phyloP scores from a whole-genome alignment of 1,140 invertebrate species.

The Leptopilina clavipes region DNA sequence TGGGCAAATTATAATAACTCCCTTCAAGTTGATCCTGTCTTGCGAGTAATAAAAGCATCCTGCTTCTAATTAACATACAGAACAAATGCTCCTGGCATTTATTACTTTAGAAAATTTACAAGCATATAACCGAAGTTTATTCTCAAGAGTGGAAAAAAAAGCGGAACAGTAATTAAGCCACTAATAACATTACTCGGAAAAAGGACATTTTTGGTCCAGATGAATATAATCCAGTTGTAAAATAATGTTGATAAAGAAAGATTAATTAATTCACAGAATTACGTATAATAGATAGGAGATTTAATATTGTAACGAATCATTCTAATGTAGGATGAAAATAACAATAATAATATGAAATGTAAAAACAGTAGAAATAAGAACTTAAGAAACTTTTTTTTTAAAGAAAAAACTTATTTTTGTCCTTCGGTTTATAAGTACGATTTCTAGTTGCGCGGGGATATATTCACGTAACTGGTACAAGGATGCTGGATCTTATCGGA shows the following conservation, averaged over 20 bases:
- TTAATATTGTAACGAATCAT: no score
- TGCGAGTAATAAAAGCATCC: conserved; percentile 3
- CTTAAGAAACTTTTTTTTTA: no score
- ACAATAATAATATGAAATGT: no score
- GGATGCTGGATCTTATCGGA: conserved; percentile 55
- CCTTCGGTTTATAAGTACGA: not conserved
- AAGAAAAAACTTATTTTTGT: no score
- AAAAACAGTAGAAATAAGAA: no score
- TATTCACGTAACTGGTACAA: conserved; percentile 49
- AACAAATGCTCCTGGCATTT: conserved; percentile 14
- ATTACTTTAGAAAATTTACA: conserved; percentile 7
- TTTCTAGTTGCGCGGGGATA: not conserved
- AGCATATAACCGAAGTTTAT: conserved; percentile 22
- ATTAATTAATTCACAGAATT: no score
- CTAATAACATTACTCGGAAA: conserved; percentile 2
- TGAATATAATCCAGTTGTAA: no score
- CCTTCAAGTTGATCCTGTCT: not conserved
- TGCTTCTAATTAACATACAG: conserved; percentile 19
- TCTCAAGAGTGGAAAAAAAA: not conserved
- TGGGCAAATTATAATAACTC: not conserved
- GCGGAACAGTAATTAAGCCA: not conserved
- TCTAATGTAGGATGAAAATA: no score
- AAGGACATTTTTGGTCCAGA: not conserved
- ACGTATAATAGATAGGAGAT: no score
- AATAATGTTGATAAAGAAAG: no score